Evolutionary conservation across 2,113 vertebrate genomes (phyloP).

Genomic region (Butastur rufipennis): DNA sequence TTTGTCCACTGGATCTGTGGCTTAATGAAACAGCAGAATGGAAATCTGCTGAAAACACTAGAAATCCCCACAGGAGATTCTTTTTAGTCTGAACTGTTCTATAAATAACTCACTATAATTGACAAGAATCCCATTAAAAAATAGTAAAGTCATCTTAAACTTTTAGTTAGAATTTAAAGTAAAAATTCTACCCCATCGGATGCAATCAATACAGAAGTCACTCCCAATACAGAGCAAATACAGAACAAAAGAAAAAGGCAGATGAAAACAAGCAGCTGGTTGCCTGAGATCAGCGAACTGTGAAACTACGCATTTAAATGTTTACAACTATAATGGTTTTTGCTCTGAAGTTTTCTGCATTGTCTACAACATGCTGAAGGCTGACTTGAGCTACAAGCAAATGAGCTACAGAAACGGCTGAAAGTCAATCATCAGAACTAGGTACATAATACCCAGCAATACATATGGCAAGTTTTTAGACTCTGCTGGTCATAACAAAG

Average conservation of each 20-base stretch:
- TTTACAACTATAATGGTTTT: not conserved
- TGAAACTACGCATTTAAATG: not conserved
- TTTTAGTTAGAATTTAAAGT: not conserved
- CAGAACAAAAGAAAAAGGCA: not conserved
- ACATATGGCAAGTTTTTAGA: accelerated
- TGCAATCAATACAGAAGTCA: not conserved
- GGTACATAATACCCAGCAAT: not conserved
- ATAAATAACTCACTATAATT: not conserved
- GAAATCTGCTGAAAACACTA: not conserved
- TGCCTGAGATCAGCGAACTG: not conserved
- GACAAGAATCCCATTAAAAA: not conserved
- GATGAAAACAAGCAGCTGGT: not conserved
- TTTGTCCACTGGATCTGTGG: not conserved
- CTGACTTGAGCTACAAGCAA: not conserved
- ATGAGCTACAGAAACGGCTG: not conserved
- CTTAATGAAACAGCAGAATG: not conserved
- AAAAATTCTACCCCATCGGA: not conserved
- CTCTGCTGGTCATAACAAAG: not conserved
- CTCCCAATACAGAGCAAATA: not conserved
- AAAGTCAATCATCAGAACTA: not conserved
- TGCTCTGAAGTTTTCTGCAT: not conserved
- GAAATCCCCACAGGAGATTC: not conserved
- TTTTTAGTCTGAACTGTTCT: not conserved
- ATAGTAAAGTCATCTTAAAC: not conserved
- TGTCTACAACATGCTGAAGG: not conserved